Evolutionary conservation across 1,140 invertebrate genomes (phyloP).

Genomic region (Cydia splendana): DNA sequence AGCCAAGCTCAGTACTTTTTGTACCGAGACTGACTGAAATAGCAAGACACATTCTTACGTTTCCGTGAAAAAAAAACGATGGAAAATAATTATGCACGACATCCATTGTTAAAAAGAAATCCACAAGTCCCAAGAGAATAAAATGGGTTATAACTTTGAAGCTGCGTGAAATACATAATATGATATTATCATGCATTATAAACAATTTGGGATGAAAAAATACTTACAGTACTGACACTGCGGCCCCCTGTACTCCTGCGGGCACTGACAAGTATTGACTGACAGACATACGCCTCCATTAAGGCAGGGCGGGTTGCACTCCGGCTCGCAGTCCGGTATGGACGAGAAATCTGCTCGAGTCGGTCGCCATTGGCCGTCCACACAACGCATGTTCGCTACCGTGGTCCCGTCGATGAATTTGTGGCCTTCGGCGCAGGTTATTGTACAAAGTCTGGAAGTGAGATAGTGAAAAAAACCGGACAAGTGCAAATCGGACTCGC

Average conservation of each 20-base stretch:
- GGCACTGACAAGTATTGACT: constrained; percentile 88
- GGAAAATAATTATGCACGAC: too few species aligned
- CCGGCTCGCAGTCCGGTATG: constrained; percentile 84
- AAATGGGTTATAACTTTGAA: too few species aligned
- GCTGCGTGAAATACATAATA: too few species aligned
- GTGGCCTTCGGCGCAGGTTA: constrained; percentile 82
- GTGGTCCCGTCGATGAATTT: constrained; percentile 84
- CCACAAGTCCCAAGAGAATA: too few species aligned
- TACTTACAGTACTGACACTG: constrained; percentile 89
- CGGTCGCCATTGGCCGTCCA: constrained; percentile 84
- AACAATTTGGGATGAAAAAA: neutral
- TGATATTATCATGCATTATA: neutral
- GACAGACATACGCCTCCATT: constrained; percentile 89
- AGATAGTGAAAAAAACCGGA: constrained; percentile 33
- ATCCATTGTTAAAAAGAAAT: too few species aligned
- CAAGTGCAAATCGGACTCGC: too few species aligned
- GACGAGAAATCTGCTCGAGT: constrained; percentile 80
- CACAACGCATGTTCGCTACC: constrained; percentile 82
- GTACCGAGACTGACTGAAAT: too few species aligned
- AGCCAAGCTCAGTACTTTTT: too few species aligned
- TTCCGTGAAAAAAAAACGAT: too few species aligned
- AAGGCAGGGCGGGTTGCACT: constrained; percentile 86
- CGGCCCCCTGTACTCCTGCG: constrained; percentile 84
- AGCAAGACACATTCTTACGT: too few species aligned
- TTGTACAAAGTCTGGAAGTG: constrained; percentile 82